Evolutionary conservation across 2,888 invertebrate genomes (phyloP), one percentile per base, ranked within the genome.

Genomic region (Eristalis tenax): DNA sequence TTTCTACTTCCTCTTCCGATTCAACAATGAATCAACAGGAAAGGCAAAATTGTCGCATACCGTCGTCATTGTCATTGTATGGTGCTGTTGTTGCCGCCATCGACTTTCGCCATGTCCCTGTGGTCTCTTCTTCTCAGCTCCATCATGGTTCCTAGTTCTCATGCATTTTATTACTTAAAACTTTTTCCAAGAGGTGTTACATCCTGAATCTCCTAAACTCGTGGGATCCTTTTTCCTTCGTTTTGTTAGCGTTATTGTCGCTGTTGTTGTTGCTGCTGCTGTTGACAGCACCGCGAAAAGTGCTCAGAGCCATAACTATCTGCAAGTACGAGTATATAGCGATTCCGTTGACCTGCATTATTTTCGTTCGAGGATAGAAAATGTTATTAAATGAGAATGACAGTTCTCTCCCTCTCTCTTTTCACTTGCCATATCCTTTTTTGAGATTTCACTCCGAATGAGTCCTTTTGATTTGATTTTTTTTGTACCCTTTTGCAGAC

Each of bases 1-100:
- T 82, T 59, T 50, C 85, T 77, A 71, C 77, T 73, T 84, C 82
- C 73, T 82, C 43, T 82, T 82, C 85, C 85, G 85, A 82, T 86
- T 74, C 74, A 74, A 78, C 82, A 78, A 78, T 86, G 85, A 86
- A 82, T 78, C 85, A 86, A 86, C 85, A 82, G 82, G 85, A 86
- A 86, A 78, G 65, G 69, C 77, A 70, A 73, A 78, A 86, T 77
- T 86, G 77, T 77, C 82, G 85, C 77, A 74, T 82, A 82, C 35
- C 68, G 40, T 69, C 68, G 61, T 76, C 10, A 59, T n/a, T 50
- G 50, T 50, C 50, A 50, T 50, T 50, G 50, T 50, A 43, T 43
- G 43, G 15, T 4, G 43, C 15, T 13, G 38, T 38, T 73, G 43
- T 38, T 35, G 57, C 28, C 65, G 64, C n/a, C 73, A 6, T 38